Conservation (phyloP, 2,113 vertebrate genomes). For the Phrynosoma platyrhinos region DNA sequence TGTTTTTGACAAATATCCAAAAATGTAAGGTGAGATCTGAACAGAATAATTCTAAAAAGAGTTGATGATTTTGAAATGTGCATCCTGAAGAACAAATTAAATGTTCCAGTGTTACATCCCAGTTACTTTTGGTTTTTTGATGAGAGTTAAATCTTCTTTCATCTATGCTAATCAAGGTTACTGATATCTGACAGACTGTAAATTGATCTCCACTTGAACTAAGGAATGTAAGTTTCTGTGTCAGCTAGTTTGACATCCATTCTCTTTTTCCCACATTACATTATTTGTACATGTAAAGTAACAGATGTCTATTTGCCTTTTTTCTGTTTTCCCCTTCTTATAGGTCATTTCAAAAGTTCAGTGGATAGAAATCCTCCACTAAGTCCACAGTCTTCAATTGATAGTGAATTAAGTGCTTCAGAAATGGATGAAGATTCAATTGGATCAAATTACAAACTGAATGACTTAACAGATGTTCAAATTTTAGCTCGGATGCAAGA, state of each 20-base stretch:
- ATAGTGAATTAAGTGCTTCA: constrained; percentile 97
- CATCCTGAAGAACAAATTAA: not conserved
- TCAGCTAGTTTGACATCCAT: not conserved
- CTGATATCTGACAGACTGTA: not conserved
- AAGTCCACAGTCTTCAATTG: constrained; percentile 95
- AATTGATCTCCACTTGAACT: not conserved
- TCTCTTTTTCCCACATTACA: not conserved
- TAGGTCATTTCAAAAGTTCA: constrained; percentile 89
- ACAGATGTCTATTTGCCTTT: not conserved
- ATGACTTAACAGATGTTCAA: constrained; percentile 97
- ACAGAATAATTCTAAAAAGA: not conserved
- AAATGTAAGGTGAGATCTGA: not conserved
- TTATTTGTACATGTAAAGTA: not conserved
- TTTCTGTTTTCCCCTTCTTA: constrained; percentile 44
- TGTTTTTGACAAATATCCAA: not conserved
- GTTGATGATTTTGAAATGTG: too few species aligned
- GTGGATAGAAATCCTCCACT: constrained; percentile 89
- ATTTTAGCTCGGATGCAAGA: constrained; percentile 99
- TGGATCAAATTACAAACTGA: constrained; percentile 97
- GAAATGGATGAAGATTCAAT: constrained; percentile 99
- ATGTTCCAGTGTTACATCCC: not conserved
- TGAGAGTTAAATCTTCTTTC: not conserved
- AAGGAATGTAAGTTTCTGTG: not conserved
- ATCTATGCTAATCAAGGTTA: not conserved
- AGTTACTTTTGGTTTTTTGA: not conserved